Base-by-base conservation (phyloP, 2,113 vertebrate genomes). In the Scophthalmus maximus region DNA sequence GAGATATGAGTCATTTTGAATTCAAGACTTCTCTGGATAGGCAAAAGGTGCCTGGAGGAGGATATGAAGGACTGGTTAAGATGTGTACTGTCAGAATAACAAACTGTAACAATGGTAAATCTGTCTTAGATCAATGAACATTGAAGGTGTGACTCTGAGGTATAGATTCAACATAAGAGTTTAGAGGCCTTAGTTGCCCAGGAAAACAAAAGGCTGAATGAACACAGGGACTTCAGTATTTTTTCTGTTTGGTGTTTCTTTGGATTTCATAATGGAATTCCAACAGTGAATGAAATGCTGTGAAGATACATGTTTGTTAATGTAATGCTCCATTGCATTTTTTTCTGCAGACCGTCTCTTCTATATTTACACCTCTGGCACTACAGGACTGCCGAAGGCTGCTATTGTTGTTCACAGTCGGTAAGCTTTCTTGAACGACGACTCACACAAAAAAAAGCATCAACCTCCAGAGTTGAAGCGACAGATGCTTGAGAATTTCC, bases 281-380 rank as follows among this genome's bases (percentile, higher is more conserved):
- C 5, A 44, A 12, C 38, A 46, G 32, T 59, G 12, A 61, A 12
- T 69, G 1, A 65, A 64, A 61, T 27, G 3, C 32, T 74, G 23
- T 69, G 20, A 44, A 57, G 10, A 23, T 32, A 34, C 27, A 2
- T 22, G 9, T 18, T 42, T 50, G 0, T 27, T 23, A 23, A 62
- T 69, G 3, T 51, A 74, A 69, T 56, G 8, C 6, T 66, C 4
- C 73, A 0, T 49, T 72, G 4, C 22, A 52, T 73, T 76, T 25
- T 63, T 38, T 62, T 73, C 44, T 66, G 42, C 83, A 97, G 96
- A 95, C 70, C 93, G 93, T 0, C 93, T 97, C 40, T 96, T 97
- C 91, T 98, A 97, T 46, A 96, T 98, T 89, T 98, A 96, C 78
- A 97, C 96, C 0, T 98, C 96, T 0, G 96, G 96, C 17, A 97